Percentiles rank a stretch among this genome's conserved stretches.
phyloP scores from a whole-genome alignment of 2,797 vertebrate species.

The Simalia tracyae region DNA sequence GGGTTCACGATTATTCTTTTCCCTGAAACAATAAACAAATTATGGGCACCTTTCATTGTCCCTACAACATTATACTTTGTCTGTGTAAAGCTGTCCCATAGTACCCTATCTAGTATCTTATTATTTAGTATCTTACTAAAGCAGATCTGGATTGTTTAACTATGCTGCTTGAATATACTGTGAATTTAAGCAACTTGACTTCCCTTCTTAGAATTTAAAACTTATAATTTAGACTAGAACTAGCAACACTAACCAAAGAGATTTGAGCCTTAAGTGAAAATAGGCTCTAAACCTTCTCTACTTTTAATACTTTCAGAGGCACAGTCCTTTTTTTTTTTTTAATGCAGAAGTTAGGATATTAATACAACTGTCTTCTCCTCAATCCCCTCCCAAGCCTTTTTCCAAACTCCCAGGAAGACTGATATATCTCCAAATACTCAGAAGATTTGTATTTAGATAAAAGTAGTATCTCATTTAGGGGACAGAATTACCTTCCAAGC shows the following conservation, averaged over 20 bases:
- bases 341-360: constrained; percentile 11
- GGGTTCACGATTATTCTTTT: background rate
- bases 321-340: constrained; percentile 26
- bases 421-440: background rate
- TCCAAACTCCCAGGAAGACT: background rate
- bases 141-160: constrained; percentile 28
- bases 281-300: constrained; percentile 19
- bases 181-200: constrained; percentile 29
- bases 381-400: background rate
- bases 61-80: background rate
- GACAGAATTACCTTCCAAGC: background rate
- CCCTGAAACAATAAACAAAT: background rate
- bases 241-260: constrained; percentile 30
- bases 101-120: background rate
- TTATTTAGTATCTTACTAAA: background rate
- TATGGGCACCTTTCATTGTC: background rate
- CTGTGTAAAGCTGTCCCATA: background rate
- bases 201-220: constrained; percentile 19
- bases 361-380: background rate
- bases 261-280: constrained; percentile 40
- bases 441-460: background rate
- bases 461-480: background rate
- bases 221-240: constrained; percentile 25
- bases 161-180: constrained; percentile 29
- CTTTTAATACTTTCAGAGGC: constrained; percentile 29